A percentile compares a stretch with the other conserved stretches of the same genome.
Conservation (phyloP, 2,888 invertebrate species). For the Sphaerophoria rueppellii region DNA sequence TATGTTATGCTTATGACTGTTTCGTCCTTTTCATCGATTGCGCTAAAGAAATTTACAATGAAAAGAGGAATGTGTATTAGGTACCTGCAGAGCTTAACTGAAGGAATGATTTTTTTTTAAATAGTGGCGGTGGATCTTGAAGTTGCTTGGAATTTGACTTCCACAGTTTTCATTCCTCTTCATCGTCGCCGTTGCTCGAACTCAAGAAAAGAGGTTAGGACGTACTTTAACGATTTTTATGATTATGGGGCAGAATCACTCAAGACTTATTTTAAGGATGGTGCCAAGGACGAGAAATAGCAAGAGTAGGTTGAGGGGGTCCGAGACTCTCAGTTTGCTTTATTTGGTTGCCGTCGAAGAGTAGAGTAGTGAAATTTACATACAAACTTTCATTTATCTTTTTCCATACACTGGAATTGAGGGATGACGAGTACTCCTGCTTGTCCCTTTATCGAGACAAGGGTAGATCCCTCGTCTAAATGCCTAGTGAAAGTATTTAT, state of each 20-base stretch:
- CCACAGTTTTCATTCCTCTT: neutral
- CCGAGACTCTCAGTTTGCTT: neutral
- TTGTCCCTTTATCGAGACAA: neutral
- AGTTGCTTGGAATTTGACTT: constrained; percentile 50
- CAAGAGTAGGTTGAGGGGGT: neutral
- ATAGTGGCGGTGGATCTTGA: constrained; percentile 38
- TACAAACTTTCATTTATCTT: constrained; percentile 54
- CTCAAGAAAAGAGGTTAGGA: constrained; percentile 49
- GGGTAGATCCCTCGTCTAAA: neutral
- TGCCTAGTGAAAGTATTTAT: constrained; percentile 64
- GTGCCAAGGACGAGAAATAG: neutral
- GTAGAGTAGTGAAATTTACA: constrained; percentile 62
- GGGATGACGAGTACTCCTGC: neutral
- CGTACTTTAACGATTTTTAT: constrained; percentile 67
- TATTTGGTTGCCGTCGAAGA: neutral
- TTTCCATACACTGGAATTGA: neutral
- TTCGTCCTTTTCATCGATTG: constrained; percentile 47
- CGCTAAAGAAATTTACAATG: constrained; percentile 51
- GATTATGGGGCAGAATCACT: constrained; percentile 63
- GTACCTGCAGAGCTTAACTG: constrained; percentile 43
- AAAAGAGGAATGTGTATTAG: neutral
- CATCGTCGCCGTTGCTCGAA: neutral
- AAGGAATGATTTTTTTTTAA: constrained; percentile 36
- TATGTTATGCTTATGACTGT: constrained; percentile 55
- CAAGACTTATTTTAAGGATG: constrained; percentile 48